A percentile compares a stretch with the other conserved stretches of the same genome.
Evolutionary conservation across 2,797 vertebrate species (phyloP).

Genomic region (Anas flavirostris): DNA sequence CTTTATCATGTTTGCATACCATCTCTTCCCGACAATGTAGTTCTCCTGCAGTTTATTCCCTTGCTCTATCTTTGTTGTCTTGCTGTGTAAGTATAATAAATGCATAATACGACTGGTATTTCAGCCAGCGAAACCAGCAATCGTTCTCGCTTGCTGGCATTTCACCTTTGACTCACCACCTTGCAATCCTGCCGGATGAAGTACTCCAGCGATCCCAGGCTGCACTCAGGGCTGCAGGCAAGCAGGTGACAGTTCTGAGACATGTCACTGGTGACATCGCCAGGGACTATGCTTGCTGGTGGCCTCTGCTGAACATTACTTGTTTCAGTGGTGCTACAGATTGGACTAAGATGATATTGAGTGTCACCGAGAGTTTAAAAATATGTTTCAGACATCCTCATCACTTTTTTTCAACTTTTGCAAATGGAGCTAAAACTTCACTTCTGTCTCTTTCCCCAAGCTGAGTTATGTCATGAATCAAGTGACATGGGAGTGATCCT

Average conservation of each 20-base stretch:
- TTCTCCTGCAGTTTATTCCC: constrained; percentile 16
- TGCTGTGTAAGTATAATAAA: constrained; percentile 19
- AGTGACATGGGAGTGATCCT: not conserved
- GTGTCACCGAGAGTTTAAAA: not conserved
- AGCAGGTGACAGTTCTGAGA: not conserved
- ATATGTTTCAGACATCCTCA: not conserved
- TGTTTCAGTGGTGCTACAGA: not conserved
- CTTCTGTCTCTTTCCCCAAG: not conserved
- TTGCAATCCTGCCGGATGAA: not conserved
- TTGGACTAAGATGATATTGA: not conserved
- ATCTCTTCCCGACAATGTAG: not conserved
- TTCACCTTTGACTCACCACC: constrained; percentile 63
- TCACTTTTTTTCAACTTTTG: not conserved
- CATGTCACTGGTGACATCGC: constrained; percentile 30
- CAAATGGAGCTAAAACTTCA: not conserved
- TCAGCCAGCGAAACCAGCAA: constrained; percentile 8
- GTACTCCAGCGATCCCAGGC: not conserved
- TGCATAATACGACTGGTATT: constrained; percentile 22
- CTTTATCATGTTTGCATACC: not conserved
- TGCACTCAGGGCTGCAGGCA: not conserved
- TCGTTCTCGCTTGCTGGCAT: constrained; percentile 1
- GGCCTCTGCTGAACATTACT: not conserved
- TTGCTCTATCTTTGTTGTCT: not conserved
- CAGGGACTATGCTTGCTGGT: not conserved
- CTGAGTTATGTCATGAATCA: not conserved